Evolutionary conservation across 2,797 vertebrate genomes (phyloP).

Genomic region (Percopsis omiscomaycus): DNA sequence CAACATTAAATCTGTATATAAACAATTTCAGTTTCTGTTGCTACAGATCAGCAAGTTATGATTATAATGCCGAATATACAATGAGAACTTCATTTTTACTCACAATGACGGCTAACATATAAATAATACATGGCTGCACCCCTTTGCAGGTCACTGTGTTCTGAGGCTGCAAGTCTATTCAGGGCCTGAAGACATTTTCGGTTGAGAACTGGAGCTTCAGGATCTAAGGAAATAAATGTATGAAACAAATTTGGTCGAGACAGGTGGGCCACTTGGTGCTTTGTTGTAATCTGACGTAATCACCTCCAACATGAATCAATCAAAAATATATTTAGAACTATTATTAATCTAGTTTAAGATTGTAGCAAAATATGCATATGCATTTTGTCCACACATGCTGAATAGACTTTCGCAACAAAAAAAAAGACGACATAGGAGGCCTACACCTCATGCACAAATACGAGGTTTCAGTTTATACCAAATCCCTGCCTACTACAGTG

Average conservation of each 20-base stretch:
- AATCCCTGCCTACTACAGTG: too few species aligned
- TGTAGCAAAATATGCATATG: too few species aligned
- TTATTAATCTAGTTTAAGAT: too few species aligned
- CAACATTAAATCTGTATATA: conserved; percentile 17
- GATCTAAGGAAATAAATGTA: conserved; percentile 53
- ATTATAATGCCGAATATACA: not conserved
- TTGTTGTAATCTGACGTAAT: too few species aligned
- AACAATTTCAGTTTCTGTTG: conserved; percentile 14
- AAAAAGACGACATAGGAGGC: too few species aligned
- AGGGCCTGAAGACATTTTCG: conserved; percentile 67
- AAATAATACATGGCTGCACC: conserved; percentile 78
- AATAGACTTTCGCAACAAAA: too few species aligned
- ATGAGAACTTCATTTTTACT: conserved; percentile 55
- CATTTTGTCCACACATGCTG: too few species aligned
- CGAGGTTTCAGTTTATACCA: too few species aligned
- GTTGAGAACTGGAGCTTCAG: conserved; percentile 66
- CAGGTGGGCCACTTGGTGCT: not conserved
- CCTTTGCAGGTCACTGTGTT: conserved; percentile 74
- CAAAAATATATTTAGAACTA: too few species aligned
- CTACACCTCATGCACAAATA: too few species aligned
- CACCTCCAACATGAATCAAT: too few species aligned
- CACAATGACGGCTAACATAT: conserved; percentile 79
- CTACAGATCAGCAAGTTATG: not conserved
- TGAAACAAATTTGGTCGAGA: not conserved
- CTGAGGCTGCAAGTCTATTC: conserved; percentile 75